Evolutionary conservation across 1,140 invertebrate genomes (phyloP), one percentile per base, ranked within the genome.

Genomic region (Psix sp.): DNA sequence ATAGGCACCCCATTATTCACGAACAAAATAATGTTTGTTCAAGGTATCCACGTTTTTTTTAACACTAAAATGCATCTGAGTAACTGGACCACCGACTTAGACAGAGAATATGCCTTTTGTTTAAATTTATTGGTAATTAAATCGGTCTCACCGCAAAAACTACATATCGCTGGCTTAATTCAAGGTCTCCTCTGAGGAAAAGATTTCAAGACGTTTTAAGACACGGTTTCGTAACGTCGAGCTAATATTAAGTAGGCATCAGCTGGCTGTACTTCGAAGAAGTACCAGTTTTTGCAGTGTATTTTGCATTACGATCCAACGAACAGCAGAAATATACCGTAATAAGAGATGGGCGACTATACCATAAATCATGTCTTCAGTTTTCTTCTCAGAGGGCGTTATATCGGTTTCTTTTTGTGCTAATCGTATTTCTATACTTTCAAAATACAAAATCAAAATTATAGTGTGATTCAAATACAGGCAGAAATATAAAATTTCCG

Each of bases 61-160:
- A 60, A 67, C 63, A 51, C 49, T 82, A 74, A 80, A 82, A 82
- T 82, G 80, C 78, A 81, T 79, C 43, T 59, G 54, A 72, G 74
- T 72, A 39, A 35, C 66, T 62, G 66, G 62, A 74, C 65, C 73
- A 68, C 57, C 48, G 52, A 60, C 56, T 59, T 59, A 57, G 10
- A 46, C 40, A 57, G 49, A 56, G 51, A 67, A 24, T 51, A 45
- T 17, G 18, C 17, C 13, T 43, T 51, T 49, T 13, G 26, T 51
- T 68, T 33, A 49, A 36, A 43, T 51, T 49, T 51, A 54, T 38
- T 20, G 21, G 54, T 63, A 24, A 38, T 38, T 14, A 11, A 21
- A 36, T 49, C 29, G 29, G 9, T 49, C 1, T 57, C 45, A 43
- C 51, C 45, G 57, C 36, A 57, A 56, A 72, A 72, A 65, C 54